Evolutionary conservation across 2,113 vertebrate species (phyloP), one percentile per base, ranked within the genome.

Genomic region (Callionymus lyra): DNA sequence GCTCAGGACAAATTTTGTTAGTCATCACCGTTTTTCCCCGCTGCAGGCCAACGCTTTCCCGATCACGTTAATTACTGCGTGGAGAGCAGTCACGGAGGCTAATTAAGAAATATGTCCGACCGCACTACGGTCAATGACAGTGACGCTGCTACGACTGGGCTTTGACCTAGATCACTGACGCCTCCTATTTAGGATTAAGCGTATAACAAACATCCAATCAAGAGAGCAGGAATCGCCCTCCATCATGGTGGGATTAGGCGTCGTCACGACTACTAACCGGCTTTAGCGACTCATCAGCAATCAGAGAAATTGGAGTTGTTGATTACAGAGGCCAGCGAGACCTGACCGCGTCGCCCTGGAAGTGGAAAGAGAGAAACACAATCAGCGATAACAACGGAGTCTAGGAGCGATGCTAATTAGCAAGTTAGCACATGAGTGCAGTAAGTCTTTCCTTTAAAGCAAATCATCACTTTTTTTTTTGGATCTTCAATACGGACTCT

Each of bases 61-160:
- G 74, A 76, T 76, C 52, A 45, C 67, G 60, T 69, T 84, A 79
- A 82, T 84, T 78, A 72, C 77, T 72, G 57, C 65, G 70, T 73
- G 63, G 58, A 38, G 61, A 65, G 74, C 74, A 74, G 70, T 71
- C 74, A 74, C 75, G 57, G 72, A 66, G 64, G 76, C 76, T 82
- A 83, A 82, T 84, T 76, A 77, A 77, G 71, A 78, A 83, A 74
- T 70, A 75, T 66, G 66, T 74, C 68, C 34, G 42, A 65, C 47
- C 74, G 76, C 64, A 73, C 53, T 54, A 39, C 66, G 64, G 74
- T 80, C 71, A 76, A 63, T 74, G 74, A 63, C 70, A 63, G 74
- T 53, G 47, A 38, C 35, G 52, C 51, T 61, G 51, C 66, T 52
- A 66, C 59, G 55, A 65, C 72, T 60, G 70, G 50, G 63, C 47